Conservation (phyloP, 2,113 vertebrate species). For the Barbus barbus region DNA sequence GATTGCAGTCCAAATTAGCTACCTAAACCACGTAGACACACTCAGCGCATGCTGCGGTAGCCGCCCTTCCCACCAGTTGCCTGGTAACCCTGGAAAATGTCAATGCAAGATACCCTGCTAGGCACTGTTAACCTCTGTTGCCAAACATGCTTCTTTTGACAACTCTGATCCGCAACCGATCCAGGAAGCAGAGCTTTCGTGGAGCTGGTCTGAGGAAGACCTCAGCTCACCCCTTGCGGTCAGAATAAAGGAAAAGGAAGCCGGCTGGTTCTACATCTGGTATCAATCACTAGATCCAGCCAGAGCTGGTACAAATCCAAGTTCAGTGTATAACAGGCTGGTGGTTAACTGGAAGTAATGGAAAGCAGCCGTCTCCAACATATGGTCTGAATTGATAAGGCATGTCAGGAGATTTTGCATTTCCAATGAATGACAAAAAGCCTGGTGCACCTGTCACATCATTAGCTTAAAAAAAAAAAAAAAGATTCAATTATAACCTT, state of each 20-base stretch:
- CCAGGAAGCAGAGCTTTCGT: conserved; percentile 39
- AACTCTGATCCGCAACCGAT: conserved; percentile 59
- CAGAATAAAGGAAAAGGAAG: conserved; percentile 10
- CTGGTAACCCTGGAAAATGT: conserved; percentile 57
- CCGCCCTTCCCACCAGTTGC: conserved; percentile 41
- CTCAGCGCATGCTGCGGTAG: conserved; percentile 16
- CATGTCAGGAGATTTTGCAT: conserved; percentile 69
- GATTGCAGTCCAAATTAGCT: conserved; percentile 45
- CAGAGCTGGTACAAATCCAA: conserved; percentile 54
- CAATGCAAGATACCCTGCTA: conserved; percentile 57
- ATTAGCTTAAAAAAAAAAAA: conserved; percentile 46
- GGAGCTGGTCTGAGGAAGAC: conserved; percentile 48
- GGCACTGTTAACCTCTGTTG: conserved; percentile 61
- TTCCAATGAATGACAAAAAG: conserved; percentile 56
- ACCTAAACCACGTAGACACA: conserved; percentile 36
- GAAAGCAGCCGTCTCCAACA: conserved; percentile 68
- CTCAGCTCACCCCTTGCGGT: conserved; percentile 22
- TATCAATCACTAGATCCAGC: conserved; percentile 55
- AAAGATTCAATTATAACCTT: conserved; percentile 61
- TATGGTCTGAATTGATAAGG: conserved; percentile 67
- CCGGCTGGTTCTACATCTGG: conserved; percentile 53
- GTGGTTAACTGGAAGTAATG: conserved; percentile 66
- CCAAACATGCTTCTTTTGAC: conserved; percentile 56
- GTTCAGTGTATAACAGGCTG: conserved; percentile 56
- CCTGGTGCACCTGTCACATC: conserved; percentile 68